Evolutionary conservation across 2,797 vertebrate genomes (phyloP), one percentile per base, ranked within the genome.

Genomic region (Lagorchestes hirsutus): DNA sequence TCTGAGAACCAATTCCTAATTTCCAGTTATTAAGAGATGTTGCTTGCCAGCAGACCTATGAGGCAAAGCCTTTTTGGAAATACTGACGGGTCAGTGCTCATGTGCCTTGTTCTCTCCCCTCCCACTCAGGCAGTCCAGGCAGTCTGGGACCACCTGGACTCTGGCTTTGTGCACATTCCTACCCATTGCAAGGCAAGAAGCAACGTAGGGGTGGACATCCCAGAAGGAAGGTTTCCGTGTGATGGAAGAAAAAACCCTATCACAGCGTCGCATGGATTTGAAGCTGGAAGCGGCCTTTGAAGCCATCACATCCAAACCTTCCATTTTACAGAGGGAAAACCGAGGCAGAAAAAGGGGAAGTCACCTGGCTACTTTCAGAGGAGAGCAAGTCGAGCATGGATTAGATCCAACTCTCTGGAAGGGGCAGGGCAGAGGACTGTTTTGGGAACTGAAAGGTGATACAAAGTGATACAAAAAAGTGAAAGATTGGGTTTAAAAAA

Each of bases 11-110:
- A 40, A 0, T 16, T 22, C 67, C 27, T 6, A 40, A 74, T 74
- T 0, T 6, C 18, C 16, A 9, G 67, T 1, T 2, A 22, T 0
- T 40, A 40, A 40, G 34, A 67, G 59, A 0, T 1, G 14, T 14
- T 67, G 34, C 34, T 34, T 18, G 34, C 34, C 14, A 6, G 62
- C 62, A 14, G 59, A 13, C 34, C 62, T n/a, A 2, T 18, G n/a
- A 74, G 67, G n/a, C 6, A 5, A 40, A 40, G n/a, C n/a, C 5
- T 74, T 18, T 40, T 74, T 18, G 9, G 67, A 74, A 67, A 22
- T 40, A 8, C 18, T 0, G n/a, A 67, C 34, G 0, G 14, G 34
- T n/a, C 62, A 16, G 62, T 5, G 1, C 13, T 4, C 13, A 31
- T 5, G 12, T 0, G 3, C 59, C 59, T 62, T 14, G 0, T n/a